These are phyloP conservation scores for Crenichthys baileyi DNA, from an alignment of 2,797 vertebrate species.

Conservation along the genomic window DNA sequence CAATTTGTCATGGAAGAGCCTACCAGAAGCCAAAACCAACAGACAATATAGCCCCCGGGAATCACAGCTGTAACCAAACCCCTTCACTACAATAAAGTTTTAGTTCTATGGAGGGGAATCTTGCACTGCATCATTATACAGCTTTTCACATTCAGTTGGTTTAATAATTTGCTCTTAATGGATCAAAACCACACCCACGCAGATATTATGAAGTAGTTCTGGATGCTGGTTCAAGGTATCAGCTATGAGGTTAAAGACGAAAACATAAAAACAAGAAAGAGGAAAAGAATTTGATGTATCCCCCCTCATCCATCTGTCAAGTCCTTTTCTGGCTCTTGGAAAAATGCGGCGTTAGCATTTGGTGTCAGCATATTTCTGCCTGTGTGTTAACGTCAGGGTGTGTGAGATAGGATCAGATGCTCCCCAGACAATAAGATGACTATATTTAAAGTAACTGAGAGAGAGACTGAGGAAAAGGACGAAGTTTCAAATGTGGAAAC, in stretches of 20 bases:
- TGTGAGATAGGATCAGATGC: constrained; percentile 36
- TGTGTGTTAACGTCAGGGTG: constrained; percentile 12
- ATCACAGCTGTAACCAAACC: too few relatives aligned
- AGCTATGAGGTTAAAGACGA: constrained; percentile 33
- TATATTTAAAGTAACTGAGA: constrained; percentile 43
- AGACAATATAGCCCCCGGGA: too few relatives aligned
- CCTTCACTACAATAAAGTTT: background rate
- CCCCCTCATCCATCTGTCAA: constrained; percentile 46
- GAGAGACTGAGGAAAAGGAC: background rate
- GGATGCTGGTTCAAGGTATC: constrained; percentile 19
- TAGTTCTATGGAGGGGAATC: background rate
- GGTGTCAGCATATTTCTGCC: constrained; percentile 54
- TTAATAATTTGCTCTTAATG: constrained; percentile 42
- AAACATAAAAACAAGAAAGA: background rate
- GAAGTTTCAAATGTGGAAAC: constrained; percentile 1
- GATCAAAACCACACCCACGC: constrained; percentile 12
- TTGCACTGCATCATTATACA: background rate
- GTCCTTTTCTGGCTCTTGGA: constrained; percentile 9
- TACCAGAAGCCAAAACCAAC: too few relatives aligned
- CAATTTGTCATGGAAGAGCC: background rate
- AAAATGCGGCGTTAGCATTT: constrained; percentile 46
- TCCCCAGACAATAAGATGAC: constrained; percentile 57
- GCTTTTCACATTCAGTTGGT: constrained; percentile 1
- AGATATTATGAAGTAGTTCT: constrained; percentile 19
- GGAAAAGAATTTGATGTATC: constrained; percentile 24